Conservation (phyloP, 1,140 invertebrate species). For the Maniola jurtina region DNA sequence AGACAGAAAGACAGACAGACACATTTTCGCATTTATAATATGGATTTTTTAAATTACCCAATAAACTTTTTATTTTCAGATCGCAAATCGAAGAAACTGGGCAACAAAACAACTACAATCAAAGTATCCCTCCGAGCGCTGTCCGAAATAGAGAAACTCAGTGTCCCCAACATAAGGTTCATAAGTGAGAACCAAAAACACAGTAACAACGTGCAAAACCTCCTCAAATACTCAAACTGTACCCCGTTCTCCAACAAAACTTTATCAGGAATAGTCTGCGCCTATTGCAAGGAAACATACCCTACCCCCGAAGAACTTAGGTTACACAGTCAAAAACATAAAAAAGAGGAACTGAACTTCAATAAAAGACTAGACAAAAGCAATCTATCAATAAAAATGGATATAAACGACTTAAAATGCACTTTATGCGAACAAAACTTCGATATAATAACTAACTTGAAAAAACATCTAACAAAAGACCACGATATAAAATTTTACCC, state of each 20-base stretch:
- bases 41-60: too few relatives aligned
- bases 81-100: conserved; percentile 38
- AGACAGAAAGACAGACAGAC: too few relatives aligned
- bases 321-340: conserved; percentile 45
- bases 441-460: conserved; percentile 44
- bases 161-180: conserved; percentile 21
- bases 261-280: conserved; percentile 55
- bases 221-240: conserved; percentile 65
- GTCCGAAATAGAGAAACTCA: conserved; percentile 36
- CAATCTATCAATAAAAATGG: conserved; percentile 62
- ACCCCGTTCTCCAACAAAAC: conserved; percentile 66
- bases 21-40: too few relatives aligned
- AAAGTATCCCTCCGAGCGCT: conserved; percentile 39
- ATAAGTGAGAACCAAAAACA: conserved; percentile 55
- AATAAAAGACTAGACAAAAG: conserved; percentile 51
- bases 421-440: conserved; percentile 43
- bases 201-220: conserved; percentile 51
- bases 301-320: conserved; percentile 39
- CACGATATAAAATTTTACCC: conserved; percentile 58
- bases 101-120: conserved; percentile 21
- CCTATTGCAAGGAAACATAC: conserved; percentile 55
- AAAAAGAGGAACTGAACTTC: conserved; percentile 36
- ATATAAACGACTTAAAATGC: conserved; percentile 62
- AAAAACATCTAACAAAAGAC: conserved; percentile 47
- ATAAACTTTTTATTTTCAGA: conserved; percentile 39